phyloP scores from a whole-genome alignment of 1,140 invertebrate genomes.

The Macrotrachela quadricornifera region DNA sequence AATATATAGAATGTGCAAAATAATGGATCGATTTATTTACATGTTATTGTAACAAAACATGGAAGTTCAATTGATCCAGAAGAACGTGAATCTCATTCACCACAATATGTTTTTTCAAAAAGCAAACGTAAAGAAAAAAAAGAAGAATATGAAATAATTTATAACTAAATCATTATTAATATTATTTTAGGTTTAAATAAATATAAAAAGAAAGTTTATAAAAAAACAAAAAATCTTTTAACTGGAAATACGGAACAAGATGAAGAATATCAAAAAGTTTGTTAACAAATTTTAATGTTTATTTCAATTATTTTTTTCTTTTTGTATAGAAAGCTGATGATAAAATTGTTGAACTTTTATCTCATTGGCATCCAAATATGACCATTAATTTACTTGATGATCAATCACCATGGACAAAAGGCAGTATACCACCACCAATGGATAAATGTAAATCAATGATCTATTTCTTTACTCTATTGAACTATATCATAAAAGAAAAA shows the following conservation, averaged over 20 bases:
- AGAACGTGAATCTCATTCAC: conserved; percentile 42
- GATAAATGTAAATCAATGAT: conserved; percentile 70
- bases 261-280: conserved; percentile 25
- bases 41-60: conserved; percentile 58
- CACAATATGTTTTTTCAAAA: conserved; percentile 47
- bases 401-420: conserved; percentile 72
- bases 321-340: conserved; percentile 46
- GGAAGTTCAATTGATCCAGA: conserved; percentile 58
- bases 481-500: not conserved
- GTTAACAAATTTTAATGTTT: not conserved
- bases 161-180: conserved; percentile 1
- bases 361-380: conserved; percentile 96
- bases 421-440: conserved; percentile 59
- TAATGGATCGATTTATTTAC: conserved; percentile 81
- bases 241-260: conserved; percentile 57
- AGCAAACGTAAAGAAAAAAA: conserved; percentile 38
- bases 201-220: conserved; percentile 65
- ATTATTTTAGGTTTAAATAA: conserved; percentile 48
- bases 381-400: conserved; percentile 84
- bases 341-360: conserved; percentile 57
- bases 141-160: not conserved
- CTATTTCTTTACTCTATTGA: too few species aligned
- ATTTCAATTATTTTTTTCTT: conserved; percentile 12
- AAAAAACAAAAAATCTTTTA: conserved; percentile 72
- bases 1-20: conserved; percentile 45